Evolutionary conservation across 30 jellyfish, hydroid and myxozoan genomes (phyloP).

Genomic region (Pelagia noctiluca): DNA sequence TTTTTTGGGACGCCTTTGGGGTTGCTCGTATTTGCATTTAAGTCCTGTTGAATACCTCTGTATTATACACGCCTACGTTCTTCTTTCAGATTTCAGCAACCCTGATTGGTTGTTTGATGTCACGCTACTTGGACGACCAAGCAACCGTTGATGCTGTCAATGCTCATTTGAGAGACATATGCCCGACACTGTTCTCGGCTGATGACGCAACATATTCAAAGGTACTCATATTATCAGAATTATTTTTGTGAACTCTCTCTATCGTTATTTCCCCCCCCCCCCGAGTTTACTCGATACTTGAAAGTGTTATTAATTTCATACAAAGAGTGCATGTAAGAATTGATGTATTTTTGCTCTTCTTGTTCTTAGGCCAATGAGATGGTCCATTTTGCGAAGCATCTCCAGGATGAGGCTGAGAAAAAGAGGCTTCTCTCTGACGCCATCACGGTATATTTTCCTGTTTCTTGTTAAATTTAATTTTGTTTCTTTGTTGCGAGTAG

Average conservation of each 20-base stretch:
- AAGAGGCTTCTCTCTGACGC: conserved; percentile 67
- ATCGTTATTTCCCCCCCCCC: not conserved
- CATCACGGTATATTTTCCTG: conserved; percentile 71
- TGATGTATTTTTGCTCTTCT: not conserved
- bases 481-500: no score
- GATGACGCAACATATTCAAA: conserved; percentile 88
- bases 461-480: no score
- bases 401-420: conserved; percentile 67
- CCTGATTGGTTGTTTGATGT: conserved; percentile 75
- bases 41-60: no score
- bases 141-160: conserved; percentile 88
- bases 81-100: conserved; percentile 62
- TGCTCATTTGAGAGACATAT: conserved; percentile 68
- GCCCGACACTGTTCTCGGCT: conserved; percentile 92
- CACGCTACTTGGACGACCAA: conserved; percentile 88
- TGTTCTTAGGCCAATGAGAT: conserved; percentile 81
- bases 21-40: no score
- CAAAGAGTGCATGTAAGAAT: not conserved
- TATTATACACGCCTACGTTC: no score
- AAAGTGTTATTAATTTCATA: no score
- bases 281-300: no score
- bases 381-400: conserved; percentile 54
- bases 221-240: conserved; percentile 32
- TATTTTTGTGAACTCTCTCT: not conserved
- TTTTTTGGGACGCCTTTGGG: no score